Conservation (phyloP, 1,140 invertebrate genomes). For the Drosophila simulans region DNA sequence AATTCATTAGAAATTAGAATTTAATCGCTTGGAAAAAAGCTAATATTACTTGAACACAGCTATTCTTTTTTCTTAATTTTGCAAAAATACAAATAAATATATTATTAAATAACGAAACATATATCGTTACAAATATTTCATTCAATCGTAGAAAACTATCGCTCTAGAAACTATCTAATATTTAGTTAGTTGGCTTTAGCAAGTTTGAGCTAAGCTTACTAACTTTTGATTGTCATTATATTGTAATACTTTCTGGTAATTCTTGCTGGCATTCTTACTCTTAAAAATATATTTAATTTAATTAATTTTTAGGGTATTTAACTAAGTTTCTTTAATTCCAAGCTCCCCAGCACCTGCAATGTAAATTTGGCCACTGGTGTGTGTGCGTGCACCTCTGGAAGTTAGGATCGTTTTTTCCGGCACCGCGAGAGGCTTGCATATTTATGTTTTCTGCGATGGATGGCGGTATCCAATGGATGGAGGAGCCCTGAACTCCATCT, state of each 20-base stretch:
- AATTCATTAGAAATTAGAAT: neutral
- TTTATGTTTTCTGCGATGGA: constrained; percentile 31
- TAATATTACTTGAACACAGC: too few species aligned
- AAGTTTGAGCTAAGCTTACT: too few species aligned
- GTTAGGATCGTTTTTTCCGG: constrained; percentile 30
- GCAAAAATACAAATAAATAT: too few species aligned
- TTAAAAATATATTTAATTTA: neutral
- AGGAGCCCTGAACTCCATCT: constrained; percentile 24
- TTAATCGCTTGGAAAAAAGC: neutral
- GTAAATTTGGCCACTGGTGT: constrained; percentile 24
- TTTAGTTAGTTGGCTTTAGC: too few species aligned
- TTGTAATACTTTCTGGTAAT: too few species aligned
- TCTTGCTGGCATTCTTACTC: too few species aligned
- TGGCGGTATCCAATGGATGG: constrained; percentile 10
- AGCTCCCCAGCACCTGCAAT: constrained; percentile 17
- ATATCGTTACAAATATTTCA: too few species aligned
- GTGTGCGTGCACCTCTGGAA: constrained; percentile 14
- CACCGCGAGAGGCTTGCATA: constrained; percentile 47
- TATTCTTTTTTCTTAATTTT: too few species aligned
- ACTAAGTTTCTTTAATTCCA: neutral
- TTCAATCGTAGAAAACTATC: too few species aligned
- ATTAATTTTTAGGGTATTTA: constrained; percentile 16
- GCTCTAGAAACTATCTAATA: too few species aligned
- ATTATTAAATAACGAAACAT: too few species aligned
- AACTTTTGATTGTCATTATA: too few species aligned